Conservation (phyloP, 2,113 vertebrate genomes). For the Aix galericulata region DNA sequence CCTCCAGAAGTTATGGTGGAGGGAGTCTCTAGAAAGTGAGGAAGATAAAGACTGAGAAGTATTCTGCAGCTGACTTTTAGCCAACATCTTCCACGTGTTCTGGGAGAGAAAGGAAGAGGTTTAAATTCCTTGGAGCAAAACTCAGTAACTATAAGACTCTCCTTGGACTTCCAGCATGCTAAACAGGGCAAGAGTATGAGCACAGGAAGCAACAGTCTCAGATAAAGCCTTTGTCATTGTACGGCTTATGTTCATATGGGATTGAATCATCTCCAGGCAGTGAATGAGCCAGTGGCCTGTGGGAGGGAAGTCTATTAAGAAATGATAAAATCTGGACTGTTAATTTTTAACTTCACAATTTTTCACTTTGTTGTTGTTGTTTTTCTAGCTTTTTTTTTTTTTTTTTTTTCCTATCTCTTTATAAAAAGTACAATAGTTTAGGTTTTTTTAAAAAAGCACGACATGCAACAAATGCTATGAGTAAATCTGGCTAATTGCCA, state of each 20-base stretch:
- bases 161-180: not conserved
- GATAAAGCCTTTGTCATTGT: not conserved
- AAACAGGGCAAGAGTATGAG: not conserved
- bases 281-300: not conserved
- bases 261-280: not conserved
- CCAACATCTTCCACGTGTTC: not conserved
- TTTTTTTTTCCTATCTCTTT: not conserved
- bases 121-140: not conserved
- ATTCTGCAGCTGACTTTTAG: not conserved
- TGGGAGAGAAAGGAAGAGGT: not conserved
- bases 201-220: not conserved
- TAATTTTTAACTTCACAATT: not conserved
- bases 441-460: not conserved
- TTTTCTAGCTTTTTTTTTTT: not conserved
- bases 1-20: not conserved
- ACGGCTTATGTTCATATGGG: not conserved
- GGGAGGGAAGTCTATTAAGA: not conserved
- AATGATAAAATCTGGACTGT: not conserved
- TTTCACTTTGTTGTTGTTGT: not conserved
- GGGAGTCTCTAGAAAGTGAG: not conserved
- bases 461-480: not conserved
- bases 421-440: not conserved
- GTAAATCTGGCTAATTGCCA: not conserved
- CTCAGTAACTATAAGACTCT: not conserved
- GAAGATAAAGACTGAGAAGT: not conserved